These are phyloP conservation scores for Pomacea maculata DNA, from an alignment of 1,140 invertebrate species.

Conservation along the genomic window DNA sequence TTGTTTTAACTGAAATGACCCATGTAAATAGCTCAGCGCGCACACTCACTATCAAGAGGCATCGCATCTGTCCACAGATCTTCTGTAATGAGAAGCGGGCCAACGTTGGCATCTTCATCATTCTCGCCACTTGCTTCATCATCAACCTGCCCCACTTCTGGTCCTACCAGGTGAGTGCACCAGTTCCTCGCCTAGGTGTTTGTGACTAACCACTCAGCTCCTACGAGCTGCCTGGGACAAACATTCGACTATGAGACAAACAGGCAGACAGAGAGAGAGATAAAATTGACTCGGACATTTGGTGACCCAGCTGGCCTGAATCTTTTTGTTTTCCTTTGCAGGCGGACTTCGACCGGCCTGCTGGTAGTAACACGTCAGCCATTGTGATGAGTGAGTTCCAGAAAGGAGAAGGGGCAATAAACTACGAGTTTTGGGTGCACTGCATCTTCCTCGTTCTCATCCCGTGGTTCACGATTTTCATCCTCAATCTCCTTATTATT, in stretches of 20 bases:
- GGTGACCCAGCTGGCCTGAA: too few relatives aligned
- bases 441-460: conserved; percentile 53
- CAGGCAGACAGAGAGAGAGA: too few relatives aligned
- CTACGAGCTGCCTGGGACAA: too few relatives aligned
- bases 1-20: too few relatives aligned
- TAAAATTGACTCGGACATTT: too few relatives aligned
- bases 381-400: conserved; percentile 42
- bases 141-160: conserved; percentile 48
- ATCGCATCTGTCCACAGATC: conserved; percentile 26
- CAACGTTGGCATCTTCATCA: conserved; percentile 42
- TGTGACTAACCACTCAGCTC: too few relatives aligned
- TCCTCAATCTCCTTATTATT: conserved; percentile 45
- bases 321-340: background rate
- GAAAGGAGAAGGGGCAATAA: conserved; percentile 31
- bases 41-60: too few relatives aligned
- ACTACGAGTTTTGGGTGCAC: conserved; percentile 58
- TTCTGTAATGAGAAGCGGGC: conserved; percentile 45
- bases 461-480: conserved; percentile 49
- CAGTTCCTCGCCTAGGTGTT: too few relatives aligned
- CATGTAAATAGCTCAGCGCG: too few relatives aligned
- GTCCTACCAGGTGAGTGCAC: conserved; percentile 27
- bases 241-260: too few relatives aligned
- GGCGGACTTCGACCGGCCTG: conserved; percentile 18
- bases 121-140: conserved; percentile 39
- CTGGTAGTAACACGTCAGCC: conserved; percentile 2